phyloP scores from a whole-genome alignment of 2,113 vertebrate genomes.

The Balaeniceps rex region DNA sequence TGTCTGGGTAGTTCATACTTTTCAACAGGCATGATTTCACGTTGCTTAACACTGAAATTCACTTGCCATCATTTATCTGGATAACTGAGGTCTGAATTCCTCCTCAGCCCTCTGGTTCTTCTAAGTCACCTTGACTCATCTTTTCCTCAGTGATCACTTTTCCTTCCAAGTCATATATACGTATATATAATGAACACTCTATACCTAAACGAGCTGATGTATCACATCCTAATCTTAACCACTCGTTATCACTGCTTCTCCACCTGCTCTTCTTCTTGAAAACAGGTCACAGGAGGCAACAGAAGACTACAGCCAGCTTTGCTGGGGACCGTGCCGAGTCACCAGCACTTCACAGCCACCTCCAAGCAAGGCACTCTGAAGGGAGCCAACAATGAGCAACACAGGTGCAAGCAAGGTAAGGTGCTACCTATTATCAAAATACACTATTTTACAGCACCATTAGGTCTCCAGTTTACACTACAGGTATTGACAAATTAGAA shows the following conservation, averaged over 20 bases:
- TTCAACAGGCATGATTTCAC: not conserved
- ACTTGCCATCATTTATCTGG: not conserved
- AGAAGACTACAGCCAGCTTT: not conserved
- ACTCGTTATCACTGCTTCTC: not conserved
- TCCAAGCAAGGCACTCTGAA: not conserved
- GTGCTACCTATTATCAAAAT: not conserved
- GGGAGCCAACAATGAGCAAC: not conserved
- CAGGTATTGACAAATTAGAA: not conserved
- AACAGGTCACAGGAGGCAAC: not conserved
- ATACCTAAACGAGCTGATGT: not conserved
- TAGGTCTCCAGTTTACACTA: not conserved
- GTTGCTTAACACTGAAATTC: not conserved
- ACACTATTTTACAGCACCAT: not conserved
- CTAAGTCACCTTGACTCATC: not conserved
- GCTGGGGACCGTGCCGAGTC: not conserved
- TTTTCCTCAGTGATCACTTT: not conserved
- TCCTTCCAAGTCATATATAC: not conserved
- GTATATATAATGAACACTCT: not conserved
- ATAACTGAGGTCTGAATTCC: not conserved
- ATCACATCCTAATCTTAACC: slow-evolving; percentile 13
- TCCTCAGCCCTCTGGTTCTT: not conserved
- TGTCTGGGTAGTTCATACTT: not conserved
- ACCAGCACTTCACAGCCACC: not conserved
- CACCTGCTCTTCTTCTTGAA: not conserved
- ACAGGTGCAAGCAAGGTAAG: not conserved